A percentile compares a stretch with the other conserved stretches of the same genome.
Evolutionary conservation across 2,888 invertebrate genomes (phyloP).

Genomic region (Netelia melanura): DNA sequence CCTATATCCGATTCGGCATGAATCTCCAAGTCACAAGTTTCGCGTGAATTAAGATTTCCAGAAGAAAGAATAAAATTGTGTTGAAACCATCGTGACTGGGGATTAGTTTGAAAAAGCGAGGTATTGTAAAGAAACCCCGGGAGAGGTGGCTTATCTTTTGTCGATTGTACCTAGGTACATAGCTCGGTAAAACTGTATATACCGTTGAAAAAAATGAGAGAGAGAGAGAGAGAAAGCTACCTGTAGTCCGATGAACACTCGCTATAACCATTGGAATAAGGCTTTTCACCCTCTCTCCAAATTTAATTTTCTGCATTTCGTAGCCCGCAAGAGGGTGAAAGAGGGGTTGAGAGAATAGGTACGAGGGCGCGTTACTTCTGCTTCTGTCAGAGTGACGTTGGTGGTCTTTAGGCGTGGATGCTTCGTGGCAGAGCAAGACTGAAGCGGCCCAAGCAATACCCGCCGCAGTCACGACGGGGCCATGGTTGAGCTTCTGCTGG

Average conservation of each 20-base stretch:
- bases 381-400: conserved; percentile 24
- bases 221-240: conserved; percentile 21
- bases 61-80: conserved; percentile 36
- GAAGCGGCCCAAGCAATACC: conserved; percentile 53
- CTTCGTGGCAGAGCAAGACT: conserved; percentile 77
- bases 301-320: conserved; percentile 41
- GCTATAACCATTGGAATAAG: conserved; percentile 52
- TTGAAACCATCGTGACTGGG: conserved; percentile 13
- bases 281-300: conserved; percentile 40
- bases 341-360: conserved; percentile 40
- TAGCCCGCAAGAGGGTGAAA: conserved; percentile 53
- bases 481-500: conserved; percentile 78
- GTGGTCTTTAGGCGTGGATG: conserved; percentile 76
- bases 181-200: conserved; percentile 26
- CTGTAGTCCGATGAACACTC: conserved; percentile 45
- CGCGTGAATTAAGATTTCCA: conserved; percentile 54
- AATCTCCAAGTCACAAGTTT: conserved; percentile 34
- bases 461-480: conserved; percentile 34
- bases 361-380: conserved; percentile 35
- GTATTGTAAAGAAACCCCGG: conserved; percentile 20
- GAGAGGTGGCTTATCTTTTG: conserved; percentile 49
- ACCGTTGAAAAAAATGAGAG: background rate
- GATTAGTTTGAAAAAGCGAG: conserved; percentile 11
- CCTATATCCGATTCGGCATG: conserved; percentile 6
- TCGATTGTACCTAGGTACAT: conserved; percentile 23